These are phyloP conservation scores for Chamaetylas fuelleborni DNA, from an alignment of 2,113 vertebrate species.

Conservation along the genomic window DNA sequence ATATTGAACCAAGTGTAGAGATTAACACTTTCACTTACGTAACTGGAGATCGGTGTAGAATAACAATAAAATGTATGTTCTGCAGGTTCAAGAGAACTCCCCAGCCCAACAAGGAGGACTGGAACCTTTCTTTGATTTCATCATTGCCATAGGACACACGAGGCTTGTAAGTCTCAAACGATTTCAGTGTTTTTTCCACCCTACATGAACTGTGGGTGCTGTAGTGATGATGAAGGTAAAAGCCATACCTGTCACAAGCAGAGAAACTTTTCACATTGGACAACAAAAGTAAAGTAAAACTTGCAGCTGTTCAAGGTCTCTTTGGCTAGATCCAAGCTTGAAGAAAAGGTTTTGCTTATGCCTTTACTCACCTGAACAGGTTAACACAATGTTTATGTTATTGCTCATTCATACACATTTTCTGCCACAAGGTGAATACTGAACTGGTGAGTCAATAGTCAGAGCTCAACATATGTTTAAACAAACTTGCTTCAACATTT, in stretches of 20 bases:
- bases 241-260: neutral
- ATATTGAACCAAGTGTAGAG: neutral
- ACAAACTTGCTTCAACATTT: neutral
- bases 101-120: conserved; percentile 89
- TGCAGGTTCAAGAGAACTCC: conserved; percentile 90
- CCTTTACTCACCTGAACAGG: neutral
- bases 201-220: neutral
- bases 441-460: neutral
- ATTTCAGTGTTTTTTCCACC: neutral
- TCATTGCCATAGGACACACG: conserved; percentile 87
- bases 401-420: neutral
- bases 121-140: conserved; percentile 96
- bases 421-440: neutral
- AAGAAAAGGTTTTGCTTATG: neutral
- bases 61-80: neutral
- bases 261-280: neutral
- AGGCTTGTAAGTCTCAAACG: conserved; percentile 77
- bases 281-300: neutral
- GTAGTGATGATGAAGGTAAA: neutral
- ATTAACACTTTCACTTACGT: neutral
- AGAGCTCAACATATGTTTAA: neutral
- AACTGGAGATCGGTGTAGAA: neutral
- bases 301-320: neutral
- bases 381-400: neutral
- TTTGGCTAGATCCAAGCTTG: neutral